phyloP scores from a whole-genome alignment of 2,797 vertebrate species.

The Synaphobranchus kaupii region DNA sequence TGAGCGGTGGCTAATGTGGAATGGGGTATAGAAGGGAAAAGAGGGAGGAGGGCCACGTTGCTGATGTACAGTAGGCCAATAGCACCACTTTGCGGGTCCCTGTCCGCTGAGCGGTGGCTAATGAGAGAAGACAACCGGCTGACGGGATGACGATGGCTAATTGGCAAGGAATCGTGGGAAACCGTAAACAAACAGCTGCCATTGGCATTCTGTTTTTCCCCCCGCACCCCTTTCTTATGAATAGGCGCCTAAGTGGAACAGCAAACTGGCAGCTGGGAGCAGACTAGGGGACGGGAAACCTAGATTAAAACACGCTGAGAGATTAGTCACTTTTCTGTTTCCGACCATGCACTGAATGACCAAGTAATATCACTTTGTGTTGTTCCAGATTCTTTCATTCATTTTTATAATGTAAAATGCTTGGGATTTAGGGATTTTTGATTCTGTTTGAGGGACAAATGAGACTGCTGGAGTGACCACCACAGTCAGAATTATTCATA shows the following conservation, averaged over 20 bases:
- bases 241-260: slow-evolving; percentile 64
- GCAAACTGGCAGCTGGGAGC: slow-evolving; percentile 66
- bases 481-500: not conserved
- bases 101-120: slow-evolving; percentile 70
- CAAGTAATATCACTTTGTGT: slow-evolving; percentile 17
- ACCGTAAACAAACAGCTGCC: slow-evolving; percentile 81
- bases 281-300: slow-evolving; percentile 41
- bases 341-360: slow-evolving; percentile 46
- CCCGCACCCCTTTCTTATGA: slow-evolving; percentile 62
- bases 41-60: not conserved
- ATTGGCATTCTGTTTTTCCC: slow-evolving; percentile 66
- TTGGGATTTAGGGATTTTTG: not conserved
- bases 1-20: slow-evolving; percentile 73
- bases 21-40: not conserved
- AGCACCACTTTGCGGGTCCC: slow-evolving; percentile 41
- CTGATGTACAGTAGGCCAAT: slow-evolving; percentile 25
- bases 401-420: not conserved
- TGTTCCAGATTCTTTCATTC: not conserved
- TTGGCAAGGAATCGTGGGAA: slow-evolving; percentile 80
- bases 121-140: slow-evolving; percentile 76
- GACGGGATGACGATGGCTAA: slow-evolving; percentile 70
- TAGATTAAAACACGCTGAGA: slow-evolving; percentile 48
- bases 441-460: not conserved
- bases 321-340: slow-evolving; percentile 64
- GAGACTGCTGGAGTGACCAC: not conserved